Conservation (phyloP, 2,113 vertebrate genomes). For the Mungos mungo region DNA sequence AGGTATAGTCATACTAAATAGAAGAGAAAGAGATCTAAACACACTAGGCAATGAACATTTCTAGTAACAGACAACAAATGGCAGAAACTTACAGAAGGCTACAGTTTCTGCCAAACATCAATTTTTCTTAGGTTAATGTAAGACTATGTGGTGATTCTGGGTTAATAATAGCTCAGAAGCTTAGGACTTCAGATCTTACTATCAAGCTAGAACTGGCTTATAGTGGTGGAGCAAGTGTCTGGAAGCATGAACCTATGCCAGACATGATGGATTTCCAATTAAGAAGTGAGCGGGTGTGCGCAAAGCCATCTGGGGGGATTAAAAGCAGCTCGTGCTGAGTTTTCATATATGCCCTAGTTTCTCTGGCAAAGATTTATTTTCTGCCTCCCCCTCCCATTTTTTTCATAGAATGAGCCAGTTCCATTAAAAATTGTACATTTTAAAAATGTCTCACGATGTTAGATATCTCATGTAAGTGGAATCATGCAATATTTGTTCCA, state of each 20-base stretch:
- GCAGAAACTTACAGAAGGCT: background rate
- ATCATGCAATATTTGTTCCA: background rate
- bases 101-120: background rate
- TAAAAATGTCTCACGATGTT: background rate
- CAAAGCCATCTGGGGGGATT: background rate
- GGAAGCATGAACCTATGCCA: background rate
- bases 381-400: background rate
- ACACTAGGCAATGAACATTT: background rate
- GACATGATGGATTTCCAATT: background rate
- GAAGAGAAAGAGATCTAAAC: background rate
- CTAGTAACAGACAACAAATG: background rate
- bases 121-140: background rate
- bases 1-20: background rate
- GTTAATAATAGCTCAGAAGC: background rate
- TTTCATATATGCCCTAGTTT: conserved; percentile 14
- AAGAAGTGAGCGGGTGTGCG: background rate
- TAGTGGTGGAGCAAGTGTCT: background rate
- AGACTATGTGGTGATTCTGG: background rate
- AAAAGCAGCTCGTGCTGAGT: background rate
- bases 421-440: background rate
- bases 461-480: background rate
- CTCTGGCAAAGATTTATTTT: background rate
- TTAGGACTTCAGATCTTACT: background rate
- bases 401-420: background rate
- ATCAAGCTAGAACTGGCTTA: background rate